These are phyloP conservation scores for Thunnus maccoyii DNA, from an alignment of 2,113 vertebrate species.

Conservation along the genomic window DNA sequence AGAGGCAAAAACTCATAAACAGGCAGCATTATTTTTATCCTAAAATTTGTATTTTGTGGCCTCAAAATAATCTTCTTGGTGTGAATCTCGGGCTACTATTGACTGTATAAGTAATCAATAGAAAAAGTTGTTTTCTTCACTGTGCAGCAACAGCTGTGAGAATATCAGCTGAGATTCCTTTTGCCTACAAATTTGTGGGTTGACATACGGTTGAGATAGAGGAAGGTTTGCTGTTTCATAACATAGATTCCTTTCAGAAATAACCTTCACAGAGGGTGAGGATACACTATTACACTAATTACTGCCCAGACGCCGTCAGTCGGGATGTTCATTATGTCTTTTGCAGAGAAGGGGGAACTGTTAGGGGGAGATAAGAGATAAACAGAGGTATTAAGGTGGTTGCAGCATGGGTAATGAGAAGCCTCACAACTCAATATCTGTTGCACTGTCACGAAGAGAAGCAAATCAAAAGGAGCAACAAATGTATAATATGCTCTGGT, in stretches of 20 bases:
- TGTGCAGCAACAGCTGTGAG: background rate
- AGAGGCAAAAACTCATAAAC: background rate
- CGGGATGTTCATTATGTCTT: constrained; percentile 43
- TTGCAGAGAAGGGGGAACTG: constrained; percentile 27
- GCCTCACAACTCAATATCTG: constrained; percentile 37
- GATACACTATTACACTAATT: constrained; percentile 62
- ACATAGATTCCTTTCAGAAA: constrained; percentile 42
- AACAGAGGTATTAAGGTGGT: constrained; percentile 19
- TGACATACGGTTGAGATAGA: constrained; percentile 10
- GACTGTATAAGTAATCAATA: background rate
- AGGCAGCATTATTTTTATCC: background rate
- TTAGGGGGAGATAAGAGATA: background rate
- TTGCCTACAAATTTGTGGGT: constrained; percentile 25
- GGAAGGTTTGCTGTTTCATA: constrained; percentile 37
- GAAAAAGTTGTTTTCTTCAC: constrained; percentile 13
- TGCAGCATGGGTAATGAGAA: constrained; percentile 39
- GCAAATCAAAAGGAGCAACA: constrained; percentile 42
- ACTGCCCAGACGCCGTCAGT: constrained; percentile 56
- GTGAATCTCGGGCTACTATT: background rate
- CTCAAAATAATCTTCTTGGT: background rate
- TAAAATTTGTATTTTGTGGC: background rate
- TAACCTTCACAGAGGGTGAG: constrained; percentile 66
- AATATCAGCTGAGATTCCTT: constrained; percentile 2
- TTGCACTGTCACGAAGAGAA: constrained; percentile 17
- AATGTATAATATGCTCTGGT: constrained; percentile 35